A percentile compares a stretch with the other conserved stretches of the same genome.
Evolutionary conservation across 2,888 invertebrate genomes (phyloP).

Genomic region (Habrosyne pyritoides): DNA sequence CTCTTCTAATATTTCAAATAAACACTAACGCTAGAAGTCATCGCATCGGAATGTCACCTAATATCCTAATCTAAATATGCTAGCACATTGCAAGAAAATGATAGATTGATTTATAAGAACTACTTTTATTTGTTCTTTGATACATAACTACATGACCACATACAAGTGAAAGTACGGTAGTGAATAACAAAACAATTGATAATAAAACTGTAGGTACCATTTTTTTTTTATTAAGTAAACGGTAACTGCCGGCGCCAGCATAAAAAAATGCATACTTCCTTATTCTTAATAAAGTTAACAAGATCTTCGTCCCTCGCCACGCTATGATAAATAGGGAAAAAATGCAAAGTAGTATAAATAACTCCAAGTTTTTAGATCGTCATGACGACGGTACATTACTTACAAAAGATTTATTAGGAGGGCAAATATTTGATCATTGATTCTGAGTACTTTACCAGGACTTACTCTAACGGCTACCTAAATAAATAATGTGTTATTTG

Average conservation of each 20-base stretch:
- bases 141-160: background rate
- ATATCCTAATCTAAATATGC: too few relatives aligned
- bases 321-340: slow-evolving; percentile 44
- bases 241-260: background rate
- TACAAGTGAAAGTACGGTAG: background rate
- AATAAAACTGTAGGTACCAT: too few relatives aligned
- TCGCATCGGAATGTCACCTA: too few relatives aligned
- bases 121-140: background rate
- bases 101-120: background rate
- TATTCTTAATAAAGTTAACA: slow-evolving; percentile 42
- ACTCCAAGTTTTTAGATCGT: slow-evolving; percentile 5
- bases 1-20: too few relatives aligned
- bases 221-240: background rate
- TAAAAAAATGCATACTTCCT: slow-evolving; percentile 44
- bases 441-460: background rate
- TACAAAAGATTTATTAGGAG: slow-evolving; percentile 1
- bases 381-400: background rate
- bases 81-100: too few relatives aligned
- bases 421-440: background rate
- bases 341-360: slow-evolving; percentile 17
- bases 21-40: too few relatives aligned
- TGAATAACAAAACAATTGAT: background rate
- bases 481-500: background rate
- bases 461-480: background rate
- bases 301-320: slow-evolving; percentile 54